These are phyloP conservation scores for Chrysochloris asiatica DNA, from an alignment of 2,113 vertebrate genomes.

Conservation along the genomic window DNA sequence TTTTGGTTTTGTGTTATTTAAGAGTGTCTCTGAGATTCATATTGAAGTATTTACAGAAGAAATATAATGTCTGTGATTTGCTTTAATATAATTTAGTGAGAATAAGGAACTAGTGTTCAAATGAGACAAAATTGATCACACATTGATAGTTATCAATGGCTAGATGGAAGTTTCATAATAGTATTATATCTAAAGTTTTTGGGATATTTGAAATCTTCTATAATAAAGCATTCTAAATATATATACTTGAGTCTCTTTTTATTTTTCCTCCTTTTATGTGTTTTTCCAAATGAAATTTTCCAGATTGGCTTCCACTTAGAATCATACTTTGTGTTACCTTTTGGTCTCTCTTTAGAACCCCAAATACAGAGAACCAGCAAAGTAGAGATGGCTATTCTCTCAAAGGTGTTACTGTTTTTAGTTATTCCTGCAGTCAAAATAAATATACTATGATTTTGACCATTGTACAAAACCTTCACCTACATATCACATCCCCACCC, in stretches of 20 bases:
- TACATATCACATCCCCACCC: neutral
- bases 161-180: too few relatives aligned
- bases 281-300: conserved; percentile 24
- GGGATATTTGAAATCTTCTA: too few relatives aligned
- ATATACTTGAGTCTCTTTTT: neutral
- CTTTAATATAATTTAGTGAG: too few relatives aligned
- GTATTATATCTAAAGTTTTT: too few relatives aligned
- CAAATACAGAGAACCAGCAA: neutral
- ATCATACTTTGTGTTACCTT: neutral
- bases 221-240: too few relatives aligned
- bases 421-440: neutral
- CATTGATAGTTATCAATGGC: too few relatives aligned
- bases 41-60: too few relatives aligned
- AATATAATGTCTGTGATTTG: too few relatives aligned
- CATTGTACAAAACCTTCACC: neutral
- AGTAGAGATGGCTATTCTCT: neutral
- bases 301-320: neutral
- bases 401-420: neutral
- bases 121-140: too few relatives aligned
- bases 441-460: neutral
- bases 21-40: too few relatives aligned
- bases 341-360: neutral
- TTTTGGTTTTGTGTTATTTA: too few relatives aligned
- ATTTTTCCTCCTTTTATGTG: neutral
- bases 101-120: too few relatives aligned